These are phyloP conservation scores for Agrypnus murinus DNA, from an alignment of 2,888 invertebrate genomes.

Conservation along the genomic window DNA sequence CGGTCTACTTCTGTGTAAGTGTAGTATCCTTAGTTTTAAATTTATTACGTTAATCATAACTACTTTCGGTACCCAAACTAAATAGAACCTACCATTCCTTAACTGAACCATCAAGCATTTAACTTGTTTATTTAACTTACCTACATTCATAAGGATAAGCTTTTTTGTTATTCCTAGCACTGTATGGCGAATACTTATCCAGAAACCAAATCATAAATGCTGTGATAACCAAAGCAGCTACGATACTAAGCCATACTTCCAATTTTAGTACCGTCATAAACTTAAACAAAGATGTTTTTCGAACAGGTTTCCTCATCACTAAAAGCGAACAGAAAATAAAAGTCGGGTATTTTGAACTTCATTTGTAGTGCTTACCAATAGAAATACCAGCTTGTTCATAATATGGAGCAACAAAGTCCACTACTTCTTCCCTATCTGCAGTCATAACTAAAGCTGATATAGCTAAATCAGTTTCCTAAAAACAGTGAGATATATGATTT, in stretches of 20 bases:
- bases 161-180: constrained; percentile 69
- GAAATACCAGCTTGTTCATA: constrained; percentile 94
- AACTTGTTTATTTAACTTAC: too few relatives aligned
- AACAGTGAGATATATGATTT: too few relatives aligned
- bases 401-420: constrained; percentile 93
- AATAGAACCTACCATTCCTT: too few relatives aligned
- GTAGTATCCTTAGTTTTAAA: too few relatives aligned
- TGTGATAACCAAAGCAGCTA: constrained; percentile 86
- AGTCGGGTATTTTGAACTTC: constrained; percentile 52
- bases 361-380: constrained; percentile 77
- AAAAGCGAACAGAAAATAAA: constrained; percentile 58
- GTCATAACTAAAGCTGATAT: constrained; percentile 92
- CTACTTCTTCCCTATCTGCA: constrained; percentile 90
- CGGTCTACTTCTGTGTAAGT: too few relatives aligned
- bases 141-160: constrained; percentile 40
- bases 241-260: constrained; percentile 93
- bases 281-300: constrained; percentile 90
- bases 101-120: too few relatives aligned
- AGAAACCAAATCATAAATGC: constrained; percentile 92
- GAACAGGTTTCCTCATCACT: constrained; percentile 89
- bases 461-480: constrained; percentile 87
- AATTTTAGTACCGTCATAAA: constrained; percentile 93
- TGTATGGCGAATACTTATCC: constrained; percentile 93
- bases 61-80: too few relatives aligned
- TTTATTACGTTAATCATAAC: too few relatives aligned